phyloP scores from a whole-genome alignment of 2,113 vertebrate genomes.

The Odontophorus gujanensis region DNA sequence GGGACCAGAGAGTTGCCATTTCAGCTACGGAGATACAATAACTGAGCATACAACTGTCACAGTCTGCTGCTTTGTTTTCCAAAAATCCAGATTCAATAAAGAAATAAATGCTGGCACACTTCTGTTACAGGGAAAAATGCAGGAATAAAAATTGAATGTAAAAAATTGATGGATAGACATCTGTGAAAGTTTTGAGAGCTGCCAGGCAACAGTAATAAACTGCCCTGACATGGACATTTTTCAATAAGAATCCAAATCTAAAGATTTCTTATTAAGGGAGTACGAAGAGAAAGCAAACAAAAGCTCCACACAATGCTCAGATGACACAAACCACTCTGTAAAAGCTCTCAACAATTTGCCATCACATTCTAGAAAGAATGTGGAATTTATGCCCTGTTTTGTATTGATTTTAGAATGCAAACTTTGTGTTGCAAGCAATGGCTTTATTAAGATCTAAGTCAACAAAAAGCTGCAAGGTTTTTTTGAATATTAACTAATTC shows the following conservation, averaged over 20 bases:
- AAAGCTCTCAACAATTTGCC: not conserved
- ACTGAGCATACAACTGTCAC: not conserved
- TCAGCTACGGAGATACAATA: fast-evolving
- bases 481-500: not conserved
- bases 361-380: not conserved
- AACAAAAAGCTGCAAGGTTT: not conserved
- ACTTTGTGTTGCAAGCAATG: not conserved
- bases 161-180: not conserved
- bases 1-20: fast-evolving
- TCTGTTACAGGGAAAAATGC: not conserved
- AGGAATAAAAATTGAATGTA: not conserved
- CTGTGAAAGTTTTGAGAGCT: not conserved
- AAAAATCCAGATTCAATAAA: not conserved
- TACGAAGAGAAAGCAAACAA: not conserved
- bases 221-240: not conserved
- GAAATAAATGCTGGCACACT: not conserved
- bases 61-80: not conserved
- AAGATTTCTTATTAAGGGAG: not conserved
- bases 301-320: not conserved
- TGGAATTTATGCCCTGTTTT: not conserved
- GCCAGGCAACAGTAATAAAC: not conserved
- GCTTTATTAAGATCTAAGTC: not conserved
- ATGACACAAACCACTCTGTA: not conserved
- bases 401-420: not conserved
- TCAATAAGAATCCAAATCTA: not conserved